Evolutionary conservation across 2,797 vertebrate species (phyloP).

Genomic region (Sphaeramia orbicularis): DNA sequence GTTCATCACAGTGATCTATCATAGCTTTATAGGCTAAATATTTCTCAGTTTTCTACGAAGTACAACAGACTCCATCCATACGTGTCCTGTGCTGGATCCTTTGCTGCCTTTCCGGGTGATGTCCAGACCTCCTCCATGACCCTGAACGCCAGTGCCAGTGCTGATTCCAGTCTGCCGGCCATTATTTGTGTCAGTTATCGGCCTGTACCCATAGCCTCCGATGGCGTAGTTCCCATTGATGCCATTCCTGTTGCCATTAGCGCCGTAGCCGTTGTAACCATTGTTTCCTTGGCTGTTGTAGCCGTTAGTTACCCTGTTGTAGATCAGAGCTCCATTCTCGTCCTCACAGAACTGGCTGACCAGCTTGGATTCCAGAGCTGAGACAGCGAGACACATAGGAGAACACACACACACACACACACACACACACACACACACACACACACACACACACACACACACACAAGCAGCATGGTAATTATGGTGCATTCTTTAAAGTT

Average conservation of each 20-base stretch:
- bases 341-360: conserved; percentile 95
- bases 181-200: conserved; percentile 34
- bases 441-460: not conserved
- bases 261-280: conserved; percentile 35
- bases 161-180: conserved; percentile 33
- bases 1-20: too few species aligned
- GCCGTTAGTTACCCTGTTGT: conserved; percentile 84
- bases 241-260: conserved; percentile 54
- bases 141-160: conserved; percentile 32
- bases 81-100: conserved; percentile 59
- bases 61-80: conserved; percentile 42
- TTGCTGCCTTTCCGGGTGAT: conserved; percentile 20
- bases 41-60: too few species aligned
- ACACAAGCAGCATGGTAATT: not conserved
- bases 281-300: conserved; percentile 70
- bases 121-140: conserved; percentile 27
- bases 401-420: too few species aligned
- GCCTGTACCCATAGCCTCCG: conserved; percentile 59
- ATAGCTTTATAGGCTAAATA: too few species aligned
- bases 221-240: conserved; percentile 58
- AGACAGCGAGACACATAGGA: conserved; percentile 17
- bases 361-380: conserved; percentile 92
- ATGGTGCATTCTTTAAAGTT: not conserved
- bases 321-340: conserved; percentile 88
- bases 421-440: not conserved